Base-by-base conservation (phyloP, 2,113 vertebrate species). In the Tenrec ecaudatus region DNA sequence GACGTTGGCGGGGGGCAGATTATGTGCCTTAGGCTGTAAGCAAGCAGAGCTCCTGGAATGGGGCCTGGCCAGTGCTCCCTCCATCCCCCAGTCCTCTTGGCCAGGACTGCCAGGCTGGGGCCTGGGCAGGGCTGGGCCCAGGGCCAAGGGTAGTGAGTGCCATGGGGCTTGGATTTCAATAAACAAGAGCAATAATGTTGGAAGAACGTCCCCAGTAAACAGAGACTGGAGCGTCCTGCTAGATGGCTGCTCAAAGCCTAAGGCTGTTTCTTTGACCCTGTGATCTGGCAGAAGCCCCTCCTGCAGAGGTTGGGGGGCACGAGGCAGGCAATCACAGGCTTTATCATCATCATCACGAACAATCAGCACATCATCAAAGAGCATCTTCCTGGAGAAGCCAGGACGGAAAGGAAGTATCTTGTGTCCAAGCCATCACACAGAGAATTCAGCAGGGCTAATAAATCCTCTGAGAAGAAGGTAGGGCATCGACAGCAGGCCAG, bases 131-230 rank as follows among this genome's bases (percentile, higher is more conserved):
- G 88, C 95, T 95, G 96, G 97, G 96, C 96, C 80, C 92, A 86
- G 75, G 89, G 95, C 97, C 96, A 97, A 97, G 88, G 93, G 73
- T 94, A 82, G 90, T 92, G 86, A 94, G 86, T 4, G 68, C 94
- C 90, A 83, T 95, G 80, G 95, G 97, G 88, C 73, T 96, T 96
- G 86, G 84, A 68, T 96, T 97, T 97, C 97, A 96, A 86, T 97
- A 97, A 97, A 97, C 96, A 97, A 96, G 95, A 95, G 94, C 94
- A 87, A 95, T 88, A 81, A 96, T n/a, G 83, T 88, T 93, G 95
- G 88, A 90, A 95, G 94, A 96, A 79, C 73, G 86, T 95, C 66
- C 62, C 31, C 64, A 60, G 69, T 95, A 91, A 95, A 90, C 88
- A 94, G 81, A 89, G 93, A 33, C 64, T 29, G 25, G 93, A 82